Evolutionary conservation across 1,140 invertebrate genomes (phyloP).

Genomic region (Macrosteles quadrilineatus): DNA sequence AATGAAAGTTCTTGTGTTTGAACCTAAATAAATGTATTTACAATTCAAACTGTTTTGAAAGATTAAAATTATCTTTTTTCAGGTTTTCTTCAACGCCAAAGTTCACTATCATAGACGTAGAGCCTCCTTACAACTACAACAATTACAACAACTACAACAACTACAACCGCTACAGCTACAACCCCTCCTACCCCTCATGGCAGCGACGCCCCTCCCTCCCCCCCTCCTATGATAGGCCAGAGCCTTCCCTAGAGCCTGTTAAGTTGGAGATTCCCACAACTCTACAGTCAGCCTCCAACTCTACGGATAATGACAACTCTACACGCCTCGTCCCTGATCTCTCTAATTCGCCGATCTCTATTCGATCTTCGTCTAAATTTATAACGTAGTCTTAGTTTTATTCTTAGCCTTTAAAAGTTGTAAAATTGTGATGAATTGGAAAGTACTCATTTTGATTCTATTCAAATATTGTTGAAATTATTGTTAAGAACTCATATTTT

Average conservation of each 20-base stretch:
- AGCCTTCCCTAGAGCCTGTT: conserved; percentile 17
- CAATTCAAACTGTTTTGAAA: no score
- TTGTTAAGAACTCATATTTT: no score
- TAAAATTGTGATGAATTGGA: no score
- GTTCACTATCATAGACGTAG: conserved; percentile 37
- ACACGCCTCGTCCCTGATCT: conserved; percentile 11
- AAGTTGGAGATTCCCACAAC: conserved; percentile 16
- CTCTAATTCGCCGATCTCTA: not conserved
- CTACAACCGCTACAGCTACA: not conserved
- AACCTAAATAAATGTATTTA: no score
- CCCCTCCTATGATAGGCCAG: not conserved
- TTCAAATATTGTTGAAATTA: no score
- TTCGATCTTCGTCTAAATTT: not conserved
- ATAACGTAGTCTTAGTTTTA: not conserved
- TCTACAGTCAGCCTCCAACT: not conserved
- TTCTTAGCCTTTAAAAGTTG: no score
- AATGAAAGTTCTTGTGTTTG: no score
- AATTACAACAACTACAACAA: not conserved
- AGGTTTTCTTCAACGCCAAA: conserved; percentile 25
- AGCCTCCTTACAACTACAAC: conserved; percentile 34
- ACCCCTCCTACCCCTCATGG: not conserved
- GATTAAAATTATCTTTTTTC: no score
- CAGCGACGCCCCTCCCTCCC: not conserved
- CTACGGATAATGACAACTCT: not conserved
- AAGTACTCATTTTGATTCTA: no score